Base-by-base conservation (phyloP, 2,888 invertebrate species). In the Lepas anatifera region DNA sequence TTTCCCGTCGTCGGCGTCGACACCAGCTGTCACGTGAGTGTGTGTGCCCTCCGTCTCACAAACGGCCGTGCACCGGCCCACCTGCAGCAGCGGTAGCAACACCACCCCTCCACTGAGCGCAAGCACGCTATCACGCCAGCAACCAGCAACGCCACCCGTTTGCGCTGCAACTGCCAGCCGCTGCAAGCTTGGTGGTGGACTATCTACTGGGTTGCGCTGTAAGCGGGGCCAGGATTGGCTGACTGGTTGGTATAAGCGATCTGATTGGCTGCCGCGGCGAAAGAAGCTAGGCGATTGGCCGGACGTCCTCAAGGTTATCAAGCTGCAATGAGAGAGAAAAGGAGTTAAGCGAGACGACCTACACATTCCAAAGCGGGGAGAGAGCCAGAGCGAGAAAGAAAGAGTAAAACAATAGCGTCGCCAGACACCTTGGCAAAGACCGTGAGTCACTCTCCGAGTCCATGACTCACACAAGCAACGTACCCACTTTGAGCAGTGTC, bases 281-380 rank as follows among this genome's bases (percentile, higher is more conserved):
- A 58, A 58, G 58, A 58, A 58, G 58, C 58, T 58, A 58, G 58
- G 58, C 35, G 58, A 58, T 58, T 58, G 58, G 58, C 58, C 58
- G 58, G 58, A 35, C 58, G 58, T 58, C 58, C 58, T 58, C 58
- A 58, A 58, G 58, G 58, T 58, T 58, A 58, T 58, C 58, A 58
- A 58, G 58, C 58, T 58, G 58, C 58, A 58, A 58, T 58, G 58
- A 58, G 58, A 58, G 35, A 58, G 58, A 58, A 32, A 58, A 58
- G 58, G 35, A 58, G 58, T 58, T 58, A 58, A n/a, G 41, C 25
- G 58, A 32, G 35, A 22, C 52, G 8, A 58, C 58, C 58, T 58
- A 58, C 58, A 58, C 58, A 58, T 22, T 58, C 58, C 35, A 18
- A 32, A 58, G 58, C 58, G 27, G 58, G 58, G 58, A 35, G 58